Evolutionary conservation across 2,113 vertebrate species (phyloP).

Genomic region (Halcyon malimbica): DNA sequence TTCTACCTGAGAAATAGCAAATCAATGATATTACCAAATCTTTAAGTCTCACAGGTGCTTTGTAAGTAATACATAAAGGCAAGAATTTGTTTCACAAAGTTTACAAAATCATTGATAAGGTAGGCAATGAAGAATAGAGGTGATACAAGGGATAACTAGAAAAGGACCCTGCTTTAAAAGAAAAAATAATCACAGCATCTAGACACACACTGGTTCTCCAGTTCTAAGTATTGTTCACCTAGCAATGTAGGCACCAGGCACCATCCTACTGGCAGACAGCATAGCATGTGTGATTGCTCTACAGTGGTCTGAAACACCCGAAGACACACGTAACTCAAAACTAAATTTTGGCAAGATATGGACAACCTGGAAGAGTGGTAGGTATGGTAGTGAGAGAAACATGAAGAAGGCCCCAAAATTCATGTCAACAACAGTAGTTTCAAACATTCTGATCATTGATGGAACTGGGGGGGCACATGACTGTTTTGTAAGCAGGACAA

Average conservation of each 20-base stretch:
- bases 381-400: fast-evolving
- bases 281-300: neutral
- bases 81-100: neutral
- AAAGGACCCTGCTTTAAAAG: neutral
- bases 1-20: neutral
- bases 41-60: neutral
- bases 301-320: neutral
- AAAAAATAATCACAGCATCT: neutral
- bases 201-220: neutral
- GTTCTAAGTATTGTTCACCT: neutral
- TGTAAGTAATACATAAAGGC: neutral
- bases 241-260: neutral
- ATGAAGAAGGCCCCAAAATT: neutral
- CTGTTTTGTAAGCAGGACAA: neutral
- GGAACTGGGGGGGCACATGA: neutral
- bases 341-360: neutral
- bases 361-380: neutral
- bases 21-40: neutral
- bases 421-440: neutral
- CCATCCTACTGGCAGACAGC: neutral
- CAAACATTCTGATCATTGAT: neutral
- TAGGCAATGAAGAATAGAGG: neutral
- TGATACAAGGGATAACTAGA: neutral
- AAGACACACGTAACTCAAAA: neutral
- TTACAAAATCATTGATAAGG: neutral